Base-by-base conservation (phyloP, 2,797 vertebrate genomes). In the Scomberomorus guttatus region DNA sequence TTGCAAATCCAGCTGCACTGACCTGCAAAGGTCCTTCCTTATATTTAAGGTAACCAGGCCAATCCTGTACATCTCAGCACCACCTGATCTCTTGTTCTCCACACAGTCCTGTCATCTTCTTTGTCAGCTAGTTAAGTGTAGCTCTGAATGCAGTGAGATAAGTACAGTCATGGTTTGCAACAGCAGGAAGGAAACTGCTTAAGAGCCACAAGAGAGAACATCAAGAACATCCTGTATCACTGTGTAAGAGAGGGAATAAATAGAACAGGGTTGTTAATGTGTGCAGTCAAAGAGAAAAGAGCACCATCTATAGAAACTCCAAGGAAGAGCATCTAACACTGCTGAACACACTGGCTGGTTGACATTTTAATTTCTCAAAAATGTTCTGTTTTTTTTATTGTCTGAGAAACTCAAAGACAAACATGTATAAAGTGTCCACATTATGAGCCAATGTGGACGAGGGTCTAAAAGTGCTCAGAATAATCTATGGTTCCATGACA, bases 221-320 rank as follows among this genome's bases (percentile, higher is more conserved):
- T 15, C 10, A 6, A 58, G 44, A 59, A 73, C 67, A 76, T 79
- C 67, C 59, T 50, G 56, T 67, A 0, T 42, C 24, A n/a, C 18
- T 8, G 27, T 46, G 57, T 34, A 4, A 80, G 29, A 55, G 48
- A n/a, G 18, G 17, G 39, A 66, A 61, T 57, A 52, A 84, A 77
- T 66, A 71, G 25, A 74, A 56, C 7, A 7, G 11, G 12, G 39
- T 42, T 42, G 37, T 37, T 37, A 11, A 11, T 37, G 39, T 42
- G 39, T 13, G 39, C 39, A 39, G 37, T 39, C 37, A 39, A 12
- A 39, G 37, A 39, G 74, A 27, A 13, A 69, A 62, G 34, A 32
- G 60, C 6, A 0, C 37, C 71, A 37, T n/a, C 15, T 7, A 11
- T 9, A 27, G 57, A 42, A 50, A 46, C 24, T n/a, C 17, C 9